phyloP scores from a whole-genome alignment of 2,888 invertebrate species.

The Resseliella maxima region DNA sequence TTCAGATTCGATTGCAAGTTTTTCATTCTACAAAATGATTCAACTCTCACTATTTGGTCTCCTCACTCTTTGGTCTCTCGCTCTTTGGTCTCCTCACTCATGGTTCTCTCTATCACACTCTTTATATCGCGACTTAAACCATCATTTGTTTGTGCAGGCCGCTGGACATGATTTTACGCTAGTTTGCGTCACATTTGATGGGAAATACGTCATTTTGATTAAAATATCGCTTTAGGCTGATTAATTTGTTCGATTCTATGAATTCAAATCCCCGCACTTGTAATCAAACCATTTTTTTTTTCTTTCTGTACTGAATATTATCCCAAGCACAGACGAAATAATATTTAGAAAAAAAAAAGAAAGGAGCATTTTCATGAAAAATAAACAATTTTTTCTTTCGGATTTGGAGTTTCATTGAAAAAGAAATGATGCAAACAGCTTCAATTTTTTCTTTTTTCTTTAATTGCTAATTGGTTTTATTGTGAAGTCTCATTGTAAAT shows the following conservation, averaged over 20 bases:
- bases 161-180: not conserved
- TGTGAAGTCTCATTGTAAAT: not conserved
- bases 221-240: conserved; percentile 39
- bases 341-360: not conserved
- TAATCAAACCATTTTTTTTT: not conserved
- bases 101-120: too few species aligned
- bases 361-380: not conserved
- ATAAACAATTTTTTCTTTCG: not conserved
- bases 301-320: not conserved
- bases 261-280: not conserved
- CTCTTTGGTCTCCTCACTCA: not conserved
- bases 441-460: not conserved
- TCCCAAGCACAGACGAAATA: too few species aligned
- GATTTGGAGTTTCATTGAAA: not conserved
- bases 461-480: conserved; percentile 33
- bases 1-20: not conserved
- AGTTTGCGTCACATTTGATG: conserved; percentile 33
- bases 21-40: too few species aligned
- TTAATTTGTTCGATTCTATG: not conserved
- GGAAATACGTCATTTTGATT: conserved; percentile 53
- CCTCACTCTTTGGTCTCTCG: not conserved
- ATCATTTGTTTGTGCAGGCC: not conserved
- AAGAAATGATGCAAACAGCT: too few species aligned
- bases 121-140: not conserved
- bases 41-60: not conserved